These are phyloP conservation scores for Drosophila rubida DNA, from an alignment of 2,888 invertebrate species.

Conservation along the genomic window DNA sequence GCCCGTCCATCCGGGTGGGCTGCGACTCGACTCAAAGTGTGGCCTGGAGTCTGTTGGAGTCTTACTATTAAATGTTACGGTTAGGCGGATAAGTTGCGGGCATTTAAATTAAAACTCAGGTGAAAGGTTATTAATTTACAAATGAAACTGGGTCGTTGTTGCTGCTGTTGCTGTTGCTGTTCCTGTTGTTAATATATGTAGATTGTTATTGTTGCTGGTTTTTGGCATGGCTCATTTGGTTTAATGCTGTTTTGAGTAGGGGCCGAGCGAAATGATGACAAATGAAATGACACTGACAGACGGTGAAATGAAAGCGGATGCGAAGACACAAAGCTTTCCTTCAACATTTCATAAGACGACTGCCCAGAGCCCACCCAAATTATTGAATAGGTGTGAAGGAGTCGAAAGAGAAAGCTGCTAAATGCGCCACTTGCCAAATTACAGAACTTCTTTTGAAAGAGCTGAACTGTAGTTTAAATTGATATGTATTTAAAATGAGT, in stretches of 20 bases:
- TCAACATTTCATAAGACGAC: slow-evolving; percentile 10
- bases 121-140: slow-evolving; percentile 78
- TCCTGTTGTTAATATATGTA: slow-evolving; percentile 34
- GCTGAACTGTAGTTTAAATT: neutral
- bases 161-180: slow-evolving; percentile 15
- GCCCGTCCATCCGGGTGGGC: slow-evolving; percentile 32
- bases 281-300: slow-evolving; percentile 45
- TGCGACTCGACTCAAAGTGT: neutral
- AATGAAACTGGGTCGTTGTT: slow-evolving; percentile 61
- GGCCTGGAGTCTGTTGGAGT: neutral
- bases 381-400: neutral
- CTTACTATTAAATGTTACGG: slow-evolving; percentile 39
- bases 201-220: slow-evolving; percentile 28
- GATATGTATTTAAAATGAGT: too few relatives aligned
- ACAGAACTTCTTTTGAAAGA: neutral
- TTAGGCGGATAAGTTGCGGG: slow-evolving; percentile 61
- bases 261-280: slow-evolving; percentile 42
- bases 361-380: neutral
- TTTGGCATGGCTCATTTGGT: slow-evolving; percentile 65
- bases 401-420: slow-evolving; percentile 4
- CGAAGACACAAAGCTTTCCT: slow-evolving; percentile 24
- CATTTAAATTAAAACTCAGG: slow-evolving; percentile 77
- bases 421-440: neutral
- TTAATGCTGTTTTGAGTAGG: slow-evolving; percentile 63
- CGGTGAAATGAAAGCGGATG: slow-evolving; percentile 48